These are phyloP conservation scores for Caenorhabditis virilis DNA, from an alignment of 2,888 invertebrate genomes.

Conservation along the genomic window DNA sequence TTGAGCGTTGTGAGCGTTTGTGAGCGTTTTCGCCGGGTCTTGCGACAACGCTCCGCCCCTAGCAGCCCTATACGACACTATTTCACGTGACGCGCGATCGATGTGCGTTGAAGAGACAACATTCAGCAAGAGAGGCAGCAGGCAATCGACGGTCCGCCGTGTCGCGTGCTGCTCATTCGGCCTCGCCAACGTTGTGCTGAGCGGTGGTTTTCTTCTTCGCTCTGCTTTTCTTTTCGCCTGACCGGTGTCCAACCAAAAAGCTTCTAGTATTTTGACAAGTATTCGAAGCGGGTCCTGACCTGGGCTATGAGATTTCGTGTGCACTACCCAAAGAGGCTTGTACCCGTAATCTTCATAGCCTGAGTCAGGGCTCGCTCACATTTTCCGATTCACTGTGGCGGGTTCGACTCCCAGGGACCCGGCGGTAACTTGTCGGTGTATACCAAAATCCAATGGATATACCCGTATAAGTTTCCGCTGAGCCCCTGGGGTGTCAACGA, in stretches of 20 bases:
- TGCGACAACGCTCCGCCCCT: no score
- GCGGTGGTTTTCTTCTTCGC: conserved; percentile 17
- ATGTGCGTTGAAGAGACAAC: background rate
- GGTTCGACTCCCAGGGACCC: conserved; percentile 18
- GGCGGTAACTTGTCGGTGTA: conserved; percentile 19
- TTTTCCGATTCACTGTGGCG: conserved; percentile 1
- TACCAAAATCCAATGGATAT: conserved; percentile 11
- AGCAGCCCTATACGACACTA: background rate
- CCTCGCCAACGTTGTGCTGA: conserved; percentile 28
- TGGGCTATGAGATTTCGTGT: conserved; percentile 36
- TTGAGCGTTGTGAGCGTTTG: no score
- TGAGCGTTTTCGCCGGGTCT: no score
- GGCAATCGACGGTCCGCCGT: conserved; percentile 13
- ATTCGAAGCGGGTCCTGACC: conserved; percentile 15
- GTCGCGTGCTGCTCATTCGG: conserved; percentile 40
- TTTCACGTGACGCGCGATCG: conserved; percentile 17
- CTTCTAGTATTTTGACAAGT: background rate
- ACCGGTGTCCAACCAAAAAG: background rate
- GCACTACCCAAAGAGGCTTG: conserved; percentile 9
- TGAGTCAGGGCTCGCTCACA: conserved; percentile 20
- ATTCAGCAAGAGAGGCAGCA: background rate
- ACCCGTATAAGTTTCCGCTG: conserved; percentile 45
- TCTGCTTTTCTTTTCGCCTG: background rate
- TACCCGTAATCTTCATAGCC: conserved; percentile 43
- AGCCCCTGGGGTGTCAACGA: conserved; percentile 12